Conservation (phyloP, 2,113 vertebrate genomes). For the Clarias batrachus region DNA sequence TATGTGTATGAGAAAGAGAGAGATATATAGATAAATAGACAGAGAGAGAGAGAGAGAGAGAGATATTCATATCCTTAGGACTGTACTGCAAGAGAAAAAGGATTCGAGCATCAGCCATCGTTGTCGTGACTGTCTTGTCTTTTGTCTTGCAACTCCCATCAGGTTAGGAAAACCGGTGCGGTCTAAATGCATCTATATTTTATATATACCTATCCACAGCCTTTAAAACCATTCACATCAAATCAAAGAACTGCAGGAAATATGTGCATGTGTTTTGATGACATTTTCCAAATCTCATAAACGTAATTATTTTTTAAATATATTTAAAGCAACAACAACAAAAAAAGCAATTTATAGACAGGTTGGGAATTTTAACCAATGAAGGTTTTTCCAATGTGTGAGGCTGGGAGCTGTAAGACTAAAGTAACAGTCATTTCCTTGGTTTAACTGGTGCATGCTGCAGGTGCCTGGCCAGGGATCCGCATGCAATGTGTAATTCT, state of each 20-base stretch:
- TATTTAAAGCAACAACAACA: background rate
- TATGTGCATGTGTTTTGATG: background rate
- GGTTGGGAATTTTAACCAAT: background rate
- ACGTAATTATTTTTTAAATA: background rate
- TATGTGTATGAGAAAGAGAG: background rate
- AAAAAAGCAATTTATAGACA: background rate
- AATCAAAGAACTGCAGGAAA: background rate
- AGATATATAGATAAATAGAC: background rate
- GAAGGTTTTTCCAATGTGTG: constrained; percentile 1
- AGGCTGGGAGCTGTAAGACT: constrained; percentile 1
- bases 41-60: background rate
- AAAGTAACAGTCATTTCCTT: constrained; percentile 27
- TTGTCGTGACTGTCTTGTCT: constrained; percentile 19
- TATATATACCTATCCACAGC: background rate
- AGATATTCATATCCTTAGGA: constrained; percentile 19
- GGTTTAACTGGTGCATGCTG: background rate
- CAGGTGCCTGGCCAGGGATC: background rate
- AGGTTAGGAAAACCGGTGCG: background rate
- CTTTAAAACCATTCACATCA: background rate
- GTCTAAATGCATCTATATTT: background rate
- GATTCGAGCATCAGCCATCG: background rate
- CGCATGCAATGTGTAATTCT: constrained; percentile 43
- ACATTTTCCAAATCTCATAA: background rate
- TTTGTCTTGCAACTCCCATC: background rate
- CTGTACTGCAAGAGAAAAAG: constrained; percentile 26